Base-by-base conservation (phyloP, 2,797 vertebrate genomes). In the Hybognathus amarus region DNA sequence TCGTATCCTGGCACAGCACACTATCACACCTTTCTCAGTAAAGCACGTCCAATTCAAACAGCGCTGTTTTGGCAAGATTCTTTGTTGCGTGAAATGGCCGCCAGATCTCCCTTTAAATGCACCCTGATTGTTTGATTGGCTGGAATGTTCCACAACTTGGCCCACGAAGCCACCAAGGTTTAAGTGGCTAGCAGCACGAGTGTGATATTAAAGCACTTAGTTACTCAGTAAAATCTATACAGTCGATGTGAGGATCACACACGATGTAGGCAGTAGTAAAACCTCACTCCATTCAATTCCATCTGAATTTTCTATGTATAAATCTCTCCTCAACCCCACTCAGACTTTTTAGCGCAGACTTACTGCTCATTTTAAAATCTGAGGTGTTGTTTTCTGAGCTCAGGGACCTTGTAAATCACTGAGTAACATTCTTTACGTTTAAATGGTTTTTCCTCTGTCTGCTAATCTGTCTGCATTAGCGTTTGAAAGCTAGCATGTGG, bases 371-470 rank as follows among this genome's bases (percentile, higher is more conserved):
- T 76, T 79, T 63, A 63, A 86, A 87, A 70, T 64, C 54, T 30
- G 69, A 80, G 67, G 85, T 84, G 74, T 74, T 56, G 24, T 76
- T 61, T 77, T 83, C 20, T 76, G 42, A 66, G 74, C 80, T 80
- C 15, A 36, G 81, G 56, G 75, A 82, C 59, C 54, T 67, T 45
- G n/a, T 83, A 67, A 77, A 73, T 63, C 42, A 81, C 45, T 1
- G 15, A 38, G 79, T 24, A 71, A 52, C 56, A 87, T 75, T 85
- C 47, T 85, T 87, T 18, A 30, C 18, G 18, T 83, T 79, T 74
- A 75, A 84, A 82, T 70, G 12, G 20, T 74, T 90, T 83, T 85
- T 82, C 80, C n/a, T 71, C 73, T 84, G 85, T 78, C 38, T 70
- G 79, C 80, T 61, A 59, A 52, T 27, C 64, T 66, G 17, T 77